Percentiles rank a stretch among this genome's conserved stretches.
Evolutionary conservation across 2,113 vertebrate species (phyloP).

Genomic region (Triplophysa tibetana): DNA sequence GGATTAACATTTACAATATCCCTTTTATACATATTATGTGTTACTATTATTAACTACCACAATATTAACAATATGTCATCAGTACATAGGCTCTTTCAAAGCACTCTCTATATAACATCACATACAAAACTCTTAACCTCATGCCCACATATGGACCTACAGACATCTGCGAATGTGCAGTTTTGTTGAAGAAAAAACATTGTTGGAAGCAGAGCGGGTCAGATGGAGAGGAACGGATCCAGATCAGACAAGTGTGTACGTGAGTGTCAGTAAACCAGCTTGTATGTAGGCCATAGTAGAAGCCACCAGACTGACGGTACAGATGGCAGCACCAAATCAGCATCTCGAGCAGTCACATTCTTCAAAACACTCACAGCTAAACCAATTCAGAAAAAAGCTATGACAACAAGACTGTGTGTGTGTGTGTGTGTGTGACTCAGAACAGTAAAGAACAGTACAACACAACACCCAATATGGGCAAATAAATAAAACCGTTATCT

Average conservation of each 20-base stretch:
- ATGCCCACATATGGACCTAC: neutral
- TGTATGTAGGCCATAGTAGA: conserved; percentile 46
- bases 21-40: neutral
- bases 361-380: conserved; percentile 17
- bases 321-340: conserved; percentile 42
- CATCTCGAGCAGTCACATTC: conserved; percentile 6
- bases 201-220: neutral
- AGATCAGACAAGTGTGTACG: conserved; percentile 7
- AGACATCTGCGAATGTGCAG: neutral
- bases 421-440: neutral
- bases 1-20: conserved; percentile 5
- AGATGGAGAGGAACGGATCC: conserved; percentile 23
- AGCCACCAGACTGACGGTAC: conserved; percentile 35
- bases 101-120: neutral
- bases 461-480: neutral
- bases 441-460: neutral
- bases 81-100: neutral
- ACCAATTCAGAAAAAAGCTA: conserved; percentile 35
- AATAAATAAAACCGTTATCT: neutral
- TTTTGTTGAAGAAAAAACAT: neutral
- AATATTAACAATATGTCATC: neutral
- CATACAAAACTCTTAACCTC: neutral
- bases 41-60: neutral
- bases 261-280: conserved; percentile 1
- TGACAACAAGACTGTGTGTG: neutral